Evolutionary conservation across 2,888 invertebrate species (phyloP).

Genomic region (Vesta saturnalis): DNA sequence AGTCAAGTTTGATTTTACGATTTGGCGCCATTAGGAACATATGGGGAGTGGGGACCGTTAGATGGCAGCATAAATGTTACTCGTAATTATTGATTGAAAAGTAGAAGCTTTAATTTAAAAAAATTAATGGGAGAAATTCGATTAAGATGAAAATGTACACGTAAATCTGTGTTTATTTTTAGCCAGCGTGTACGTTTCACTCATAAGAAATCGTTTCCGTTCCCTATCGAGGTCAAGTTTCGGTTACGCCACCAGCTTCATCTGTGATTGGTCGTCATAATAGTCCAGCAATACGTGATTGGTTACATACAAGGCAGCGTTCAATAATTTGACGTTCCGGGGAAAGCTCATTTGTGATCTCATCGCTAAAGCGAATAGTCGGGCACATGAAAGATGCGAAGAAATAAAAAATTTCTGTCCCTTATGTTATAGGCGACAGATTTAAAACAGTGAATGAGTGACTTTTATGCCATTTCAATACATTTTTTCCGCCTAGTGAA

Average conservation of each 20-base stretch:
- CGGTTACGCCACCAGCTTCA: constrained; percentile 11
- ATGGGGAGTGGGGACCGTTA: too few species aligned
- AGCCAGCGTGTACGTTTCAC: neutral
- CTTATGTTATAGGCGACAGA: constrained; percentile 59
- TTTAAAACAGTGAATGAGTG: constrained; percentile 62
- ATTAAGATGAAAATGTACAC: too few species aligned
- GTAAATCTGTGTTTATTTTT: too few species aligned
- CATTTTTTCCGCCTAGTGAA: constrained; percentile 61
- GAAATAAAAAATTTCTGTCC: constrained; percentile 59
- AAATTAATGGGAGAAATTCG: too few species aligned
- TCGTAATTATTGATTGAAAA: too few species aligned
- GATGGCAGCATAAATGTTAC: too few species aligned
- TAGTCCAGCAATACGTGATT: constrained; percentile 44
- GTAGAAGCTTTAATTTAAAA: too few species aligned
- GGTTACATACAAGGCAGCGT: constrained; percentile 50
- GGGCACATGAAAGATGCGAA: constrained; percentile 60
- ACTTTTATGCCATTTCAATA: constrained; percentile 62
- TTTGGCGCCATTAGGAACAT: too few species aligned
- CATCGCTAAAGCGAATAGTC: constrained; percentile 63
- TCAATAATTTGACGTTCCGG: constrained; percentile 53
- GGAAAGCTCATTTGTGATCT: constrained; percentile 62
- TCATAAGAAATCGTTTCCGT: constrained; percentile 14
- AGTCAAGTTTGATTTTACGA: too few species aligned
- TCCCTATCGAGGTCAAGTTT: constrained; percentile 27
- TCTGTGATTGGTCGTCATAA: constrained; percentile 48